Conservation (phyloP, 2,888 invertebrate genomes). For the Spicauda simplicius region DNA sequence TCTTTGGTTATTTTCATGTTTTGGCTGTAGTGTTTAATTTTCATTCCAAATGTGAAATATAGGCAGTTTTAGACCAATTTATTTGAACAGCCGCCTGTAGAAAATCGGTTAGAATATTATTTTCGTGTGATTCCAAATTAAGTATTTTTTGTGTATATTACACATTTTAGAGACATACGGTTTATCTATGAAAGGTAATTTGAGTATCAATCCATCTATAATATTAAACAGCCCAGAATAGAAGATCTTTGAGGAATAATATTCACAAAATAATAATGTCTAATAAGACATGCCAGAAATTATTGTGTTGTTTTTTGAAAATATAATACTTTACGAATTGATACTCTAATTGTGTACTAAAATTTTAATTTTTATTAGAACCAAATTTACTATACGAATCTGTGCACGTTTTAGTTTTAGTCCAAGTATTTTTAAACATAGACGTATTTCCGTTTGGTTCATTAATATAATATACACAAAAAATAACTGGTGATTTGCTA, state of each 20-base stretch:
- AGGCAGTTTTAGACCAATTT: neutral
- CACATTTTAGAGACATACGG: neutral
- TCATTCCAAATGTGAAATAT: neutral
- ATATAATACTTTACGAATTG: neutral
- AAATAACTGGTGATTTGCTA: neutral
- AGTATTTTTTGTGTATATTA: constrained; percentile 1
- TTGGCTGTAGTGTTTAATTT: neutral
- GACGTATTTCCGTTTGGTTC: neutral
- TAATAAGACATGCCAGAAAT: too few relatives aligned
- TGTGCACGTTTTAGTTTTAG: neutral
- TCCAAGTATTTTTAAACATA: neutral
- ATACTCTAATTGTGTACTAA: neutral
- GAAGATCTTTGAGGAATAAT: neutral
- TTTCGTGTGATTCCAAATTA: neutral
- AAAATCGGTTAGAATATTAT: neutral
- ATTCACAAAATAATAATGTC: too few relatives aligned
- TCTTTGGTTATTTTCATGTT: neutral
- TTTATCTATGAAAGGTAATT: neutral
- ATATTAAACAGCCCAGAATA: neutral
- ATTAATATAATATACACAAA: neutral
- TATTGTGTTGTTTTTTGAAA: too few relatives aligned
- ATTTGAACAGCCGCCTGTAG: neutral
- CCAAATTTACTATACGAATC: neutral
- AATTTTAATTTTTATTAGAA: neutral
- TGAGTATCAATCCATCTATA: neutral